Base-by-base conservation (phyloP, 2,888 invertebrate genomes). In the Drepana falcataria region DNA sequence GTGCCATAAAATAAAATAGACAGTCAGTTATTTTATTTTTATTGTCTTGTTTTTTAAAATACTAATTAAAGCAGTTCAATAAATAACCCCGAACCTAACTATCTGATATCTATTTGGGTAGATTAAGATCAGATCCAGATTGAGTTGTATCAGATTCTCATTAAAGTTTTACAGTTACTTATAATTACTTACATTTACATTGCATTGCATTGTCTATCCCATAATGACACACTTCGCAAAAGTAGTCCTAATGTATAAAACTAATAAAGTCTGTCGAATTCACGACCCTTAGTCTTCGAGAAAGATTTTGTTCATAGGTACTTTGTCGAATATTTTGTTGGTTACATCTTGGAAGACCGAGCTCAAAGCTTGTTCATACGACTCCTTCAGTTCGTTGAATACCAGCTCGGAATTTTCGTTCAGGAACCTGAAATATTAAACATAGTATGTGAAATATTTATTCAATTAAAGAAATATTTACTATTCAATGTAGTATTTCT, bases 321-420 rank as follows among this genome's bases (percentile, higher is more conserved):
- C 93, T 65, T 92, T 93, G 57, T 92, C 93, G 68, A 95, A 95
- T 61, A 95, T 91, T 63, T 93, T 90, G 69, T 95, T 95, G 0
- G 93, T 92, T 9, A 95, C 88, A 51, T 94, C 92, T 47, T 92
- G 87, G 79, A 95, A 95, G 0, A 95, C 93, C 0, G 92, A 71
- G 49, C 94, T 94, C 56, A 95, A 93, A 6, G 94, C 93, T 57
- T 93, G 92, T 66, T 95, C 94, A 75, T 95, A 95, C 0, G 94
- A 93, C 0, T 89, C 88, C 70, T 94, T 93, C 40, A 95, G 78
- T 69, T 94, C 94, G 63, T 92, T 93, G 79, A 94, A 94, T 1
- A 95, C 92, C 0, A 93, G 79, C 35, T 94, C 93, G 51, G 94
- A 92, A 70, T 95, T 94, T 44, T 93, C 92, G 70, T 94, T 94